A percentile compares a stretch with the other conserved stretches of the same genome.
phyloP scores from a whole-genome alignment of 2,888 invertebrate species.

The Pinctada fucata region DNA sequence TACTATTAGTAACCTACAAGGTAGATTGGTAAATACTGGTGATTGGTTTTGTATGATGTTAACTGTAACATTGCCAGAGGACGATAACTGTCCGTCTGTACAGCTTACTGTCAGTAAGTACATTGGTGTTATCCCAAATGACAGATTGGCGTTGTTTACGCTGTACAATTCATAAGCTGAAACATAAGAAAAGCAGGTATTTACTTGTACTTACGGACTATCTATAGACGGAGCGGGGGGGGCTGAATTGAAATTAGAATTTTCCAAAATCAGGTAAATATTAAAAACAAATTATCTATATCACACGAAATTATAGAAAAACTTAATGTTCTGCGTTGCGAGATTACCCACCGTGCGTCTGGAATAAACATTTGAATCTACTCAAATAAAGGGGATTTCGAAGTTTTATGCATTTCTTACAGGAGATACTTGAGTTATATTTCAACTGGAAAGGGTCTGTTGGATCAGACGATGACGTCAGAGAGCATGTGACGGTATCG shows the following conservation, averaged over 20 bases:
- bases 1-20: neutral
- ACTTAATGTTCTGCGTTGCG: no score
- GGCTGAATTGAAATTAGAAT: no score
- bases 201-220: no score
- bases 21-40: slow-evolving; percentile 9
- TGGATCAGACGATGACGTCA: neutral
- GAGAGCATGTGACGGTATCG: neutral
- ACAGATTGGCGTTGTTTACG: slow-evolving; percentile 3
- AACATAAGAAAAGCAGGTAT: neutral
- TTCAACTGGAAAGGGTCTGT: slow-evolving; percentile 3
- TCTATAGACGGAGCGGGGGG: no score
- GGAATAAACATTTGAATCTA: no score
- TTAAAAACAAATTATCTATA: no score
- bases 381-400: no score
- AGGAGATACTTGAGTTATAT: neutral
- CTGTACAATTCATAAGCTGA: slow-evolving; percentile 1
- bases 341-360: no score
- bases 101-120: slow-evolving; percentile 15
- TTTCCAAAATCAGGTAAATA: no score
- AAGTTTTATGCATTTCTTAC: no score
- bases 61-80: neutral
- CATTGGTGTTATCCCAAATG: neutral
- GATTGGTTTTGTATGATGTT: neutral
- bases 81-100: slow-evolving; percentile 1
- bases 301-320: no score